Evolutionary conservation across 2,888 invertebrate species (phyloP).

Genomic region (Tineola bisselliella): DNA sequence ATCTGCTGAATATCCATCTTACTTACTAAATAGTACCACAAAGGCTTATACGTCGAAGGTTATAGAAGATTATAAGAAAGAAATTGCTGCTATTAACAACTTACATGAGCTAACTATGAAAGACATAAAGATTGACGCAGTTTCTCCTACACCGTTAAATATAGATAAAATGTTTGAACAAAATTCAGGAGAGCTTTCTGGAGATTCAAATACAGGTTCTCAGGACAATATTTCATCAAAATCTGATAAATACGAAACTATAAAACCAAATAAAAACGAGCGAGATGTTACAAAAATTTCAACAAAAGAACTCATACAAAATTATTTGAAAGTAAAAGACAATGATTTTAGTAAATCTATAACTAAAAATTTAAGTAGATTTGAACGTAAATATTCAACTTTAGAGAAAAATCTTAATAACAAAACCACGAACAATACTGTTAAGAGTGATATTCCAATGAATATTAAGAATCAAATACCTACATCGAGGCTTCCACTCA

Average conservation of each 20-base stretch:
- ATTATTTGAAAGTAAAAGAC: slow-evolving; percentile 54
- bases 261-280: slow-evolving; percentile 27
- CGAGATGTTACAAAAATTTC: slow-evolving; percentile 49
- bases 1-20: slow-evolving; percentile 44
- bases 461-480: slow-evolving; percentile 31
- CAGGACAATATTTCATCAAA: slow-evolving; percentile 23
- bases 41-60: slow-evolving; percentile 64
- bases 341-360: slow-evolving; percentile 30
- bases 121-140: slow-evolving; percentile 54
- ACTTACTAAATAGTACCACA: slow-evolving; percentile 51
- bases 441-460: slow-evolving; percentile 25
- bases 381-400: slow-evolving; percentile 32
- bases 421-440: slow-evolving; percentile 21
- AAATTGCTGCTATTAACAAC: slow-evolving; percentile 58
- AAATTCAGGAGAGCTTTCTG: slow-evolving; percentile 23
- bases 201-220: slow-evolving; percentile 24
- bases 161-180: slow-evolving; percentile 56
- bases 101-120: slow-evolving; percentile 57
- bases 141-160: slow-evolving; percentile 53
- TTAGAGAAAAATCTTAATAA: slow-evolving; percentile 4
- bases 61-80: slow-evolving; percentile 62
- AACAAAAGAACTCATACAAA: slow-evolving; percentile 55
- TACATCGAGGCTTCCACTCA: slow-evolving; percentile 35
- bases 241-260: slow-evolving; percentile 13
- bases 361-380: slow-evolving; percentile 27